These are phyloP conservation scores for Cheilosia impressa DNA, from an alignment of 2,888 invertebrate genomes.

Conservation along the genomic window DNA sequence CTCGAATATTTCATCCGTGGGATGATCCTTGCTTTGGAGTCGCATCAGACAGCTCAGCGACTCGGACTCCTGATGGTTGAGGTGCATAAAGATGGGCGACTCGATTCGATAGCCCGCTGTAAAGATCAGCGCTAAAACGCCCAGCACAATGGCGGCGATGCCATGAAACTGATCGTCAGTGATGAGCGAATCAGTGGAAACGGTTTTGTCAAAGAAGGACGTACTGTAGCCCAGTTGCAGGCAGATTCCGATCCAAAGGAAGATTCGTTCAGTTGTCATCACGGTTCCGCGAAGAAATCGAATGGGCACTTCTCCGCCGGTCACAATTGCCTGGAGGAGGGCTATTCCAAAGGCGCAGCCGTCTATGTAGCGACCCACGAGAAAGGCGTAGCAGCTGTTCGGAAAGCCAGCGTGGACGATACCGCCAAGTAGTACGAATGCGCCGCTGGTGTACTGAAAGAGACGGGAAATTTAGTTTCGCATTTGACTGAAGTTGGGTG, in stretches of 20 bases:
- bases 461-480: neutral
- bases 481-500: neutral
- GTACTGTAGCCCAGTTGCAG: constrained; percentile 79
- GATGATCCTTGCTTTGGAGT: constrained; percentile 36
- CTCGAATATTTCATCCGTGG: constrained; percentile 48
- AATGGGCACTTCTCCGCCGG: constrained; percentile 80
- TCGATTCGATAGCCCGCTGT: constrained; percentile 78
- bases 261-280: constrained; percentile 80
- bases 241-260: constrained; percentile 81
- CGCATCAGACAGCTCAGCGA: constrained; percentile 76
- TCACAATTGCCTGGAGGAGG: constrained; percentile 80
- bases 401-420: constrained; percentile 78
- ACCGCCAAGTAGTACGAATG: constrained; percentile 79
- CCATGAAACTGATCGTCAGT: constrained; percentile 82
- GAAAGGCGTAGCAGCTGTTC: constrained; percentile 76
- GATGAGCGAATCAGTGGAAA: constrained; percentile 37
- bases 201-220: constrained; percentile 40
- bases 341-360: constrained; percentile 81
- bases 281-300: constrained; percentile 80
- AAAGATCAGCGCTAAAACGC: constrained; percentile 78
- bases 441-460: constrained; percentile 79
- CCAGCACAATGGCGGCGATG: constrained; percentile 77
- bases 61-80: constrained; percentile 78
- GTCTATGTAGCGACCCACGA: constrained; percentile 79
- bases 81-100: constrained; percentile 79